Percentiles rank a stretch among this genome's conserved stretches.
phyloP scores from a whole-genome alignment of 2,888 invertebrate genomes.

The Erynnis tages region DNA sequence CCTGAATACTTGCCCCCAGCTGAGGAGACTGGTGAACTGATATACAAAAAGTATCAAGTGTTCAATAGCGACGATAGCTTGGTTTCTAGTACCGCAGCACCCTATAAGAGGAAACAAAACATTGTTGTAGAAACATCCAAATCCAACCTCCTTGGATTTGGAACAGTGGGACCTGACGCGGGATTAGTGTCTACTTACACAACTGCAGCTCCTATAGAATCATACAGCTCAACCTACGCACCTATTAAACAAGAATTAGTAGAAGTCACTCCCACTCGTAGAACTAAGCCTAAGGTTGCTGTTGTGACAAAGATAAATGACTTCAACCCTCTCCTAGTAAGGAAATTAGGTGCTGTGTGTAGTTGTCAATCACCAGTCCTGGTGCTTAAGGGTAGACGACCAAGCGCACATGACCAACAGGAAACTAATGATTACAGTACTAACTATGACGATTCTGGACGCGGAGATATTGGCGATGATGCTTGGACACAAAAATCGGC shows the following conservation, averaged over 20 bases:
- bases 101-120: constrained; percentile 61
- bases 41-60: constrained; percentile 46
- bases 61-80: constrained; percentile 40
- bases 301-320: constrained; percentile 87
- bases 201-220: constrained; percentile 42
- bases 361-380: constrained; percentile 84
- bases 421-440: constrained; percentile 52
- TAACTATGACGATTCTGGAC: constrained; percentile 51
- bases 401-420: constrained; percentile 49
- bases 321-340: constrained; percentile 85
- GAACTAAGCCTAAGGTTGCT: constrained; percentile 74
- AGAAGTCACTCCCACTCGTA: constrained; percentile 59
- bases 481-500: constrained; percentile 53
- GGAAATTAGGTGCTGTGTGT: constrained; percentile 87
- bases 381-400: constrained; percentile 72
- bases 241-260: constrained; percentile 62
- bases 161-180: constrained; percentile 71
- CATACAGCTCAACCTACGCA: constrained; percentile 49
- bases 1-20: constrained; percentile 53
- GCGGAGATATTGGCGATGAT: constrained; percentile 54
- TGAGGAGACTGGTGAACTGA: constrained; percentile 51
- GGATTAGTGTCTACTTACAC: constrained; percentile 66
- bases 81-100: constrained; percentile 42
- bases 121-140: constrained; percentile 69
- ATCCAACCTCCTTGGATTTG: constrained; percentile 68